Evolutionary conservation across 2,797 vertebrate species (phyloP).

Genomic region (Lepus townsendii): DNA sequence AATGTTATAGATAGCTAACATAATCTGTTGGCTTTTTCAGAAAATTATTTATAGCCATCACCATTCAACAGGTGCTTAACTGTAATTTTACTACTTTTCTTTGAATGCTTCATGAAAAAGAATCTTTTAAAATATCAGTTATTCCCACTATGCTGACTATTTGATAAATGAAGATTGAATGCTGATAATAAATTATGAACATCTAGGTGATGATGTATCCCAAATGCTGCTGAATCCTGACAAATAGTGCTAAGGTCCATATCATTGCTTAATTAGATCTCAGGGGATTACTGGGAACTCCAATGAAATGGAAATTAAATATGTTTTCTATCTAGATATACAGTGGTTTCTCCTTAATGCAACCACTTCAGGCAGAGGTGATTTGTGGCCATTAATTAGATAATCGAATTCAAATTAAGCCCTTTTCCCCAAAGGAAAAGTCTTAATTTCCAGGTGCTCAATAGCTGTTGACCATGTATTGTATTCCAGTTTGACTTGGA

Average conservation of each 20-base stretch:
- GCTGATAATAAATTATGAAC: conserved; percentile 24
- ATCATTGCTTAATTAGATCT: conserved; percentile 57
- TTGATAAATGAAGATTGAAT: conserved; percentile 31
- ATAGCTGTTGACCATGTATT: conserved; percentile 11
- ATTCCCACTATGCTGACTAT: background rate
- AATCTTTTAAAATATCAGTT: background rate
- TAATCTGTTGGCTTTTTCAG: background rate
- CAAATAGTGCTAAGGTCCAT: background rate
- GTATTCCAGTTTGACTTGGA: conserved; percentile 3
- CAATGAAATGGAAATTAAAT: conserved; percentile 50
- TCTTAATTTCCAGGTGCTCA: conserved; percentile 62
- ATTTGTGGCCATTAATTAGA: conserved; percentile 66
- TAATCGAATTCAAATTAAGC: conserved; percentile 61
- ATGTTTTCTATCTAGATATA: conserved; percentile 53
- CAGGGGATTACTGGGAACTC: background rate
- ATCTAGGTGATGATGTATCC: background rate
- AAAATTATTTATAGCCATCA: background rate
- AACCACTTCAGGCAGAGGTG: conserved; percentile 36
- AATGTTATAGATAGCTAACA: background rate
- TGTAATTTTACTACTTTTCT: conserved; percentile 18
- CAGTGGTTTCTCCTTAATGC: conserved; percentile 8
- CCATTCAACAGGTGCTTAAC: background rate
- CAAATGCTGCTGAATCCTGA: conserved; percentile 42
- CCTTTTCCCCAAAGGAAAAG: conserved; percentile 21
- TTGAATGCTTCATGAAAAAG: conserved; percentile 20